These are phyloP conservation scores for Anomalospiza imberbis DNA, from an alignment of 2,797 vertebrate genomes.

Conservation along the genomic window DNA sequence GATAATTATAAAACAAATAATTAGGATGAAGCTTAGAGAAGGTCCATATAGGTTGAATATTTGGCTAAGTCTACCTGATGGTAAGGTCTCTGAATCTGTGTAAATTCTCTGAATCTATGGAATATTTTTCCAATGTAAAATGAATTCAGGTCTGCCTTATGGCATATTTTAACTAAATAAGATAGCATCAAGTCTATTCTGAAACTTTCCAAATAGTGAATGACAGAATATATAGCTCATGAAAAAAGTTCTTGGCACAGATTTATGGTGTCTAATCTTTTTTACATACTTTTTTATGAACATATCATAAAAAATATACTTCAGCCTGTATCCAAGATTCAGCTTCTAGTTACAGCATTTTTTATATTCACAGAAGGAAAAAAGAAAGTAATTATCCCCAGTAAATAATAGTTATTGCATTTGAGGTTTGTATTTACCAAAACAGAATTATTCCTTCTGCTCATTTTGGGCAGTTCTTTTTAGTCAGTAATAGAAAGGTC, in stretches of 20 bases:
- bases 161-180: not conserved
- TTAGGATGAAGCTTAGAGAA: not conserved
- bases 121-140: not conserved
- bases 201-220: not conserved
- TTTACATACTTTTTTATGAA: not conserved
- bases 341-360: not conserved
- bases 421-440: not conserved
- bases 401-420: not conserved
- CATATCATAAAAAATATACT: not conserved
- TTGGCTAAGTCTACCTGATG: not conserved
- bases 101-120: not conserved
- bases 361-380: not conserved
- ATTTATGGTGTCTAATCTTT: not conserved
- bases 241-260: not conserved
- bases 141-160: not conserved
- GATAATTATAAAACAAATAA: not conserved
- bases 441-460: not conserved
- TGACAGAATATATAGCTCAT: not conserved
- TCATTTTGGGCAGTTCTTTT: not conserved
- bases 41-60: not conserved
- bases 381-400: not conserved
- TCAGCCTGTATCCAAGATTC: not conserved
- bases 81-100: not conserved
- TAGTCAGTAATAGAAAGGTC: not conserved
- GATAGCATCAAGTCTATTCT: not conserved